Evolutionary conservation across 2,888 invertebrate genomes (phyloP).

Genomic region (Tolmerus cingulatus): DNA sequence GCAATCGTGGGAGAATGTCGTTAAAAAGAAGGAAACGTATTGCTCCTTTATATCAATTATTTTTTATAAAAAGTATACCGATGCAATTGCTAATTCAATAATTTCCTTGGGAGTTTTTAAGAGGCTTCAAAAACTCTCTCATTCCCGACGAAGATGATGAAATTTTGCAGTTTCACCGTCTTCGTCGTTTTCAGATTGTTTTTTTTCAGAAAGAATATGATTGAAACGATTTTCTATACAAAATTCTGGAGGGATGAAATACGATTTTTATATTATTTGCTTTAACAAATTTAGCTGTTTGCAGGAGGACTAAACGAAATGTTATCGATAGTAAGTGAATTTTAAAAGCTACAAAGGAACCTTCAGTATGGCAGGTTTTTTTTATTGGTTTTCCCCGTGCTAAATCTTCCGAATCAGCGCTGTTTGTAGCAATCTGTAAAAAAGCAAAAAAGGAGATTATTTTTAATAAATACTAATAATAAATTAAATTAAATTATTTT

Average conservation of each 20-base stretch:
- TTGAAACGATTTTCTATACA: neutral
- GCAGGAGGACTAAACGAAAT: neutral
- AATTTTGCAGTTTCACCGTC: slow-evolving; percentile 44
- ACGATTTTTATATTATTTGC: neutral
- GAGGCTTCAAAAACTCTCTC: slow-evolving; percentile 40
- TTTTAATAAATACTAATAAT: neutral
- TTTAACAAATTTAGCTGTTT: neutral
- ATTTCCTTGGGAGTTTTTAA: slow-evolving; percentile 3
- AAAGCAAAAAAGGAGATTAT: neutral
- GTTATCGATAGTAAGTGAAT: neutral
- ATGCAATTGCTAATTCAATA: neutral
- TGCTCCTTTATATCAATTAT: neutral
- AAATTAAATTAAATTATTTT: neutral
- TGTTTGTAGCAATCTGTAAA: neutral
- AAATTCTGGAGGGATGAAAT: neutral
- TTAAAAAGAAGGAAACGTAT: neutral
- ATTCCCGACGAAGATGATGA: slow-evolving; percentile 46
- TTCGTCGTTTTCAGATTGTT: slow-evolving; percentile 33
- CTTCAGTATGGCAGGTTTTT: slow-evolving; percentile 28
- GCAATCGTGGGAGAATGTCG: neutral
- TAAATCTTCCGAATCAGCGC: neutral
- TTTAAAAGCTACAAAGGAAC: slow-evolving; percentile 38
- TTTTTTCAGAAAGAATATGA: neutral
- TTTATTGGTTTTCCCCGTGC: neutral
- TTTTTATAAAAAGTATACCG: neutral